phyloP scores from a whole-genome alignment of 2,797 vertebrate genomes.

The Sarcophilus harrisii region DNA sequence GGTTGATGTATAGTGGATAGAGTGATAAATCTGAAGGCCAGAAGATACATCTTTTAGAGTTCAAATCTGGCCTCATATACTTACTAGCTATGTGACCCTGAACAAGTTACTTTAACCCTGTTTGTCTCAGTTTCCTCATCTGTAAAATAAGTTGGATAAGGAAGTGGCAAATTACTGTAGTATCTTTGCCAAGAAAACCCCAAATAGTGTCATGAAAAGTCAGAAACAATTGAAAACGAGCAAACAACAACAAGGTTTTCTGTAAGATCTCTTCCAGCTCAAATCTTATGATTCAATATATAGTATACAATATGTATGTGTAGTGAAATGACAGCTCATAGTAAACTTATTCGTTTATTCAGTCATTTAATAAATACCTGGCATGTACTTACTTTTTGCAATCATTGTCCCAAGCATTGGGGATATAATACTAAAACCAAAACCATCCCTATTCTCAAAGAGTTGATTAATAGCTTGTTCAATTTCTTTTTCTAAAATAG shows the following conservation, averaged over 20 bases:
- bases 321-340: neutral
- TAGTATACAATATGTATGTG: neutral
- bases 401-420: neutral
- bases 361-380: neutral
- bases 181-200: neutral
- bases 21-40: neutral
- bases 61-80: neutral
- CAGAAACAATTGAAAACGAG: neutral
- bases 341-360: neutral
- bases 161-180: neutral
- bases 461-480: neutral
- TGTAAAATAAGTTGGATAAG: neutral
- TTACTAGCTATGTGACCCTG: neutral
- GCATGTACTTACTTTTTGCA: neutral
- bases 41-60: neutral
- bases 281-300: neutral
- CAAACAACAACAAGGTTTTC: neutral
- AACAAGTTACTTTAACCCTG: neutral
- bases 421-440: neutral
- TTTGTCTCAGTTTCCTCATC: neutral
- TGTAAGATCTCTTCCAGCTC: neutral
- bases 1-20: neutral
- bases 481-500: no score
- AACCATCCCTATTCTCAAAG: neutral
- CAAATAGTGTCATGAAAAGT: neutral